Evolutionary conservation across 64 coral and sea anemone genomes (phyloP).

Genomic region (Catalaphyllia jardinei): DNA sequence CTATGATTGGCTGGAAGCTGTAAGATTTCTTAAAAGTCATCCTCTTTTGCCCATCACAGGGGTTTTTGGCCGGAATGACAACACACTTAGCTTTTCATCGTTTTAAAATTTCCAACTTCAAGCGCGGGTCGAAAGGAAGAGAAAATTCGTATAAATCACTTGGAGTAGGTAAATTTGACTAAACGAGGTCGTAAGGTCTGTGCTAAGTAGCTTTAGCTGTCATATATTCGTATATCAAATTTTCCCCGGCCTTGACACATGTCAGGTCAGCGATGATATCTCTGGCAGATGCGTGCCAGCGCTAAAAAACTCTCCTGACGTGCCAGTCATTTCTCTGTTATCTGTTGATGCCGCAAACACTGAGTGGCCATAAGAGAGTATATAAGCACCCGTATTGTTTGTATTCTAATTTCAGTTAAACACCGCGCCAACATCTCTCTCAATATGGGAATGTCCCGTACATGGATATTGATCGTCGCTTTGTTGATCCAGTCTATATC

Average conservation of each 20-base stretch:
- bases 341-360: conserved; percentile 26
- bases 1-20: conserved; percentile 21
- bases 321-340: conserved; percentile 63
- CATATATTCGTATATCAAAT: conserved; percentile 56
- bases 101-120: not conserved
- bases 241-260: conserved; percentile 7
- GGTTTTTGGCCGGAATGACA: conserved; percentile 27
- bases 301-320: conserved; percentile 49
- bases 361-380: conserved; percentile 43
- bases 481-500: not conserved
- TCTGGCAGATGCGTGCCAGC: conserved; percentile 34
- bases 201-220: conserved; percentile 67
- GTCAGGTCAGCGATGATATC: conserved; percentile 36
- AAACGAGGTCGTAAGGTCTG: conserved; percentile 29
- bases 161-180: not conserved
- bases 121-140: not conserved
- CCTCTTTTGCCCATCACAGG: conserved; percentile 19
- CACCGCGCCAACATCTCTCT: not conserved
- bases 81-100: not conserved
- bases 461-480: not conserved
- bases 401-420: conserved; percentile 40
- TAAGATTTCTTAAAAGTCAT: conserved; percentile 27
- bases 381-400: conserved; percentile 37
- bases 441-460: conserved; percentile 12
- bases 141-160: not conserved